Percentiles rank a stretch among this genome's conserved stretches.
phyloP scores from a whole-genome alignment of 2,797 vertebrate species.

The Clarias laeviceps region DNA sequence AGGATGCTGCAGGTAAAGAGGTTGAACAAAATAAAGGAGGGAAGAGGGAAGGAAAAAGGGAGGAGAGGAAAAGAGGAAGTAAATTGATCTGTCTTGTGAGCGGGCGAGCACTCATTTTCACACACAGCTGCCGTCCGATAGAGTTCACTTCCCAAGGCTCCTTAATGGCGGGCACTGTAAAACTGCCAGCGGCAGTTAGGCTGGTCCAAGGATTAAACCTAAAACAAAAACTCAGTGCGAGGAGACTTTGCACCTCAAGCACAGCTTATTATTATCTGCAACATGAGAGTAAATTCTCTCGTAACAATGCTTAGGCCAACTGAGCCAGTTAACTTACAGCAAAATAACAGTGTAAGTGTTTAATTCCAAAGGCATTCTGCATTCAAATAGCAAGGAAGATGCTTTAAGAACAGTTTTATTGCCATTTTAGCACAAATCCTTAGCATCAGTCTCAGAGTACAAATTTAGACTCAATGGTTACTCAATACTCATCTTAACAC shows the following conservation, averaged over 20 bases:
- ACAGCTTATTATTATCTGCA: conserved; percentile 51
- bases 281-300: conserved; percentile 45
- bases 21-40: conserved; percentile 28
- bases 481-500: background rate
- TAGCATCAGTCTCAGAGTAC: background rate
- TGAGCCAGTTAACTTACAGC: background rate
- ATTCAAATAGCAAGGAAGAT: background rate
- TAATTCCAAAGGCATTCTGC: conserved; percentile 3
- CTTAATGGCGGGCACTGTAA: conserved; percentile 23
- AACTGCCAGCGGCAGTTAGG: conserved; percentile 34
- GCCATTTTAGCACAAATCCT: background rate
- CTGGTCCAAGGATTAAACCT: conserved; percentile 28
- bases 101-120: conserved; percentile 43
- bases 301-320: conserved; percentile 39
- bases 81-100: conserved; percentile 59
- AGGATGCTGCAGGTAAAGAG: conserved; percentile 7
- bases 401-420: background rate
- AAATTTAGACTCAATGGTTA: background rate
- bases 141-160: conserved; percentile 48
- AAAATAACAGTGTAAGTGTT: conserved; percentile 3
- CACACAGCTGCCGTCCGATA: conserved; percentile 43
- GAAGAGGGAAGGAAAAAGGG: conserved; percentile 39
- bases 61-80: conserved; percentile 44
- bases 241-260: conserved; percentile 13
- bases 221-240: conserved; percentile 35